Conservation (phyloP, 2,888 invertebrate genomes). For the Gerosis bhagava region DNA sequence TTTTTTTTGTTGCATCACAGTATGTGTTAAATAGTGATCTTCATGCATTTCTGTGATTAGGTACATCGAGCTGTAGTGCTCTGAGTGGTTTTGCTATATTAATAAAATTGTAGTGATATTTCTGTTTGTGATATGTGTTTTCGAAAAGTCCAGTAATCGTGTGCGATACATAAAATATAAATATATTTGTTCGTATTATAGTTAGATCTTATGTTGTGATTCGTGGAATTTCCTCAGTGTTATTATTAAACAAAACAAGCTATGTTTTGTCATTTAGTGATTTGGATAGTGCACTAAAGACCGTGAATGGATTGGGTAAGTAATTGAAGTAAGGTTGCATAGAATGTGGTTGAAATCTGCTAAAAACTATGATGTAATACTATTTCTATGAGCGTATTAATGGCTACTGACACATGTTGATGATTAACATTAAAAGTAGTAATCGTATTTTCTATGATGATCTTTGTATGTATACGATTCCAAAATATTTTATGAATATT, state of each 20-base stretch:
- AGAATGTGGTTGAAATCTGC: constrained; percentile 66
- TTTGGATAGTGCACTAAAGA: constrained; percentile 74
- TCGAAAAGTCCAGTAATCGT: constrained; percentile 45
- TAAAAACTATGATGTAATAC: constrained; percentile 32
- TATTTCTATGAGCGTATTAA: constrained; percentile 10
- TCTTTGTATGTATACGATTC: neutral
- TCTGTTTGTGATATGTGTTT: constrained; percentile 55
- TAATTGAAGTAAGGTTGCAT: constrained; percentile 70
- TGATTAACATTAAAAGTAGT: too few relatives aligned
- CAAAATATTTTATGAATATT: too few relatives aligned
- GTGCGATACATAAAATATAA: constrained; percentile 49
- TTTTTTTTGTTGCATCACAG: constrained; percentile 22
- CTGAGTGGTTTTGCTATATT: constrained; percentile 40
- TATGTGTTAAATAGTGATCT: constrained; percentile 49
- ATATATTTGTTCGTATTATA: too few relatives aligned
- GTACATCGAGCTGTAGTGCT: constrained; percentile 54
- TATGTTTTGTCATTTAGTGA: constrained; percentile 26
- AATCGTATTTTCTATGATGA: constrained; percentile 14
- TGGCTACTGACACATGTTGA: constrained; percentile 19
- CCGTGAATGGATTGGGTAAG: constrained; percentile 69
- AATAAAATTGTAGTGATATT: constrained; percentile 44
- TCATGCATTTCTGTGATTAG: constrained; percentile 73
- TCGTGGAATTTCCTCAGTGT: constrained; percentile 78
- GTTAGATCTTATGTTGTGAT: constrained; percentile 70
- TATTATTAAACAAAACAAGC: constrained; percentile 61